Percentiles rank a stretch among this genome's conserved stretches.
These are phyloP conservation scores for Druceiella hillmani DNA, from an alignment of 2,888 invertebrate species.

Conservation along the genomic window DNA sequence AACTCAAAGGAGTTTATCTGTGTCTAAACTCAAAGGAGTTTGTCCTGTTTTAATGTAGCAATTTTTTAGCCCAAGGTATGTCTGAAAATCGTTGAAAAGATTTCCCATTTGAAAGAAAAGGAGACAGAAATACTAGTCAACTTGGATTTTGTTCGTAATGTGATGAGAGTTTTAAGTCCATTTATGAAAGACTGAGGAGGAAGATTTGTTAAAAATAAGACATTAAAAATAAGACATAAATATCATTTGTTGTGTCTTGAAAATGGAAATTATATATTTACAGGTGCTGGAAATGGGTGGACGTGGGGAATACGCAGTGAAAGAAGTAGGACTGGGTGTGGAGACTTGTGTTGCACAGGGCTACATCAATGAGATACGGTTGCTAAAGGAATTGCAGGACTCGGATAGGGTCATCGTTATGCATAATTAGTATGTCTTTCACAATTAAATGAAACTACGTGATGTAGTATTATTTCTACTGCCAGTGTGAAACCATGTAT, in stretches of 20 bases:
- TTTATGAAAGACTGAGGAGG: too few relatives aligned
- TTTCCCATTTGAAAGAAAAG: too few relatives aligned
- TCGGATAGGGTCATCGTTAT: conserved; percentile 79
- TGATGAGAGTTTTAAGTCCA: too few relatives aligned
- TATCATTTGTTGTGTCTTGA: conserved; percentile 1
- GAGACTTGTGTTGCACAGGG: conserved; percentile 69
- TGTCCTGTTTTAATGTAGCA: too few relatives aligned
- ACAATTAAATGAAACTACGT: too few relatives aligned
- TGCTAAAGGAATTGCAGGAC: conserved; percentile 75
- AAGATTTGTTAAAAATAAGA: neutral
- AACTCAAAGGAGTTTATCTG: too few relatives aligned
- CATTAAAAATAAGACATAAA: neutral
- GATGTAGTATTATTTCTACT: neutral
- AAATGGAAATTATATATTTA: conserved; percentile 23
- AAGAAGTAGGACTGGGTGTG: conserved; percentile 74
- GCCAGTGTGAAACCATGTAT: neutral
- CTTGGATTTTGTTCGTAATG: too few relatives aligned
- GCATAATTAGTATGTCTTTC: conserved; percentile 73
- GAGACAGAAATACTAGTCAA: too few relatives aligned
- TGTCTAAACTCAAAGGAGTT: too few relatives aligned
- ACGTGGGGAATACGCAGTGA: conserved; percentile 63
- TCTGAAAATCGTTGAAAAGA: too few relatives aligned
- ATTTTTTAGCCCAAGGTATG: too few relatives aligned
- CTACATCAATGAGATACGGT: conserved; percentile 83
- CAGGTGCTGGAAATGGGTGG: conserved; percentile 59